A percentile compares a stretch with the other conserved stretches of the same genome.
phyloP scores from a whole-genome alignment of 2,113 vertebrate species.

The Calcarius ornatus region DNA sequence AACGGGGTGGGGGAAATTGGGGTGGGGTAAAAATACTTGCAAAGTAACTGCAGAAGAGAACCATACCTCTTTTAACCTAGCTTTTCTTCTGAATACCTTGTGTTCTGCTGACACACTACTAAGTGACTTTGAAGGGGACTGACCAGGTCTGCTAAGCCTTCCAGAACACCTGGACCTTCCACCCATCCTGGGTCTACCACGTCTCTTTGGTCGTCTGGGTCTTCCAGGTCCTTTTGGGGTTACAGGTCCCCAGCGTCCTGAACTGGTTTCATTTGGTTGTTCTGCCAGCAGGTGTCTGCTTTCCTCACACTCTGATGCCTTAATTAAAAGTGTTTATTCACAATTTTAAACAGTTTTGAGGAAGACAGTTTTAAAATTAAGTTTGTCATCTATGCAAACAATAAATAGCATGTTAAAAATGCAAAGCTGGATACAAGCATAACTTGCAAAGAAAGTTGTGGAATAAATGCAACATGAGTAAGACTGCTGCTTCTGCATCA shows the following conservation, averaged over 20 bases:
- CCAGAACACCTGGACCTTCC: slow-evolving; percentile 52
- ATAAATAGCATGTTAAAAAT: neutral
- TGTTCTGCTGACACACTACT: slow-evolving; percentile 63
- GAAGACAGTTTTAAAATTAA: neutral
- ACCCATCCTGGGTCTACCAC: slow-evolving; percentile 27
- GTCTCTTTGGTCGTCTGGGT: slow-evolving; percentile 59
- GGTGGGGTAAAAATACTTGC: neutral
- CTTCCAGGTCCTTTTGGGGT: slow-evolving; percentile 72
- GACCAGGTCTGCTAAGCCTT: slow-evolving; percentile 63
- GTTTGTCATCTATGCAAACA: neutral
- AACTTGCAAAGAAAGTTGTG: neutral
- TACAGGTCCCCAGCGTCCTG: neutral
- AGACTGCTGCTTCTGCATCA: neutral
- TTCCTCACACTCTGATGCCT: slow-evolving; percentile 25
- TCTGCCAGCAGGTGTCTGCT: neutral
- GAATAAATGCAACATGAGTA: neutral
- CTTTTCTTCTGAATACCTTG: slow-evolving; percentile 74
- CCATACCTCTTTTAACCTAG: slow-evolving; percentile 82
- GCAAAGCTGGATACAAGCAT: neutral
- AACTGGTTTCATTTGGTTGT: neutral
- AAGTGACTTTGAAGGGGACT: slow-evolving; percentile 63
- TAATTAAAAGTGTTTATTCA: neutral
- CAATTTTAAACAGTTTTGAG: neutral
- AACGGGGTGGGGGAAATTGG: accelerated
- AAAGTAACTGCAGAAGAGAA: slow-evolving; percentile 4